Evolutionary conservation across 2,113 vertebrate genomes (phyloP), one percentile per base, ranked within the genome.

Genomic region (Pteropus alecto): DNA sequence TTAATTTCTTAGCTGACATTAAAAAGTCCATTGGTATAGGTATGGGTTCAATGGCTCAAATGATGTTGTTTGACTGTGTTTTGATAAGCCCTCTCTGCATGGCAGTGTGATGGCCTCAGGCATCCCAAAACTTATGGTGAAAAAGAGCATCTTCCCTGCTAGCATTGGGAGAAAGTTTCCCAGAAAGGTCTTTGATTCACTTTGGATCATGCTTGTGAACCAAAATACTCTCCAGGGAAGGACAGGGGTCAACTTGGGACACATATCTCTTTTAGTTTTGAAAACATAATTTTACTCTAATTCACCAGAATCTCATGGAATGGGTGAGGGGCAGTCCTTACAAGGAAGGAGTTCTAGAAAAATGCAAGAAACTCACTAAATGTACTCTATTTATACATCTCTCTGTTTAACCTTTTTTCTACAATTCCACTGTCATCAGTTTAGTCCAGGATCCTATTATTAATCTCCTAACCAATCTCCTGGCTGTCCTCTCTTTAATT

Each of bases 301-400:
- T 88, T 78, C 10, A 83, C 16, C 24, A 87, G 87, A 93, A 91
- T 68, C 51, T 65, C 43, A 92, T 70, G 24, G 33, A 96, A 73
- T 68, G 22, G 26, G 33, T 68, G 16, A 93, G 12, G 30, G 35
- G 7, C 16, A 61, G 33, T 56, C 2, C 26, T 51, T 86, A 48
- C 56, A 84, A 93, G 30, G 21, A 93, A 89, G 24, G 7, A 9
- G 79, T 95, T 89, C 26, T 91, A 71, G 26, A 93, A 95, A 94
- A 93, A 14, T 68, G n/a, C 19, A 38, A 92, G 70, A 79, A 83
- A 73, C 16, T 11, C 16, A 90, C 33, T 65, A 81, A 85, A 81
- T 91, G 93, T 93, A 60, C 70, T 91, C n/a, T 26, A 35, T 41
- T 84, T 24, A 54, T 81, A 10, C 56, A 54, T 65, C 33, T 81